These are phyloP conservation scores for Unio delphinus DNA, from an alignment of 2,888 invertebrate genomes.

Conservation along the genomic window DNA sequence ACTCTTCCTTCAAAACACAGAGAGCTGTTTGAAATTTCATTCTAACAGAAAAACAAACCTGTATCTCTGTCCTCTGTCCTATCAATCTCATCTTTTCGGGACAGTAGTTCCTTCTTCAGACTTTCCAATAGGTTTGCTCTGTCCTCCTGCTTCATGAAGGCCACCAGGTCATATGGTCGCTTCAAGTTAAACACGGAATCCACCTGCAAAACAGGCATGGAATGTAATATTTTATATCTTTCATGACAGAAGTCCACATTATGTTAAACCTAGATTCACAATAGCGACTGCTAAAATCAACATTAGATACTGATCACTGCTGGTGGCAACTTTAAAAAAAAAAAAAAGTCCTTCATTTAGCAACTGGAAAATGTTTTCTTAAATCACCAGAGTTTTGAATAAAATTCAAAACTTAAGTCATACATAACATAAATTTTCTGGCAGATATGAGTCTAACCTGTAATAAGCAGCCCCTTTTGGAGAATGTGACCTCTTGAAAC, in stretches of 20 bases:
- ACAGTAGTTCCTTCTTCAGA: slow-evolving; percentile 78
- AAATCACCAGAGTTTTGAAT: too few species aligned
- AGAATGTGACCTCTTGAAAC: too few species aligned
- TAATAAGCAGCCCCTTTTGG: too few species aligned
- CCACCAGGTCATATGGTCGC: slow-evolving; percentile 82
- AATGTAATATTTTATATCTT: neutral
- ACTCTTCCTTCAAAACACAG: neutral
- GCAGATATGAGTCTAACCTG: too few species aligned
- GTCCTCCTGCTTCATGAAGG: slow-evolving; percentile 84
- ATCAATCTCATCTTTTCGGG: slow-evolving; percentile 79
- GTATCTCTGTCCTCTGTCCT: slow-evolving; percentile 75
- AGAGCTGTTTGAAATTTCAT: neutral
- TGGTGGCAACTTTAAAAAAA: neutral
- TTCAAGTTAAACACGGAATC: slow-evolving; percentile 83
- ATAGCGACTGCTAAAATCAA: too few species aligned
- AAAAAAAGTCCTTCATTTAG: neutral
- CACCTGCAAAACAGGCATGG: slow-evolving; percentile 74
- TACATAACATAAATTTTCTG: too few species aligned
- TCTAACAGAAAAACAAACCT: slow-evolving; percentile 68
- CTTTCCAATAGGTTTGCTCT: slow-evolving; percentile 71
- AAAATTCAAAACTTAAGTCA: too few species aligned
- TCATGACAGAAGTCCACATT: too few species aligned
- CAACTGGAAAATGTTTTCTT: neutral
- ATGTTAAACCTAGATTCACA: too few species aligned
- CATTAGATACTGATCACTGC: neutral